These are phyloP conservation scores for Epistrophe eligans DNA, from an alignment of 2,888 invertebrate species.

Conservation along the genomic window DNA sequence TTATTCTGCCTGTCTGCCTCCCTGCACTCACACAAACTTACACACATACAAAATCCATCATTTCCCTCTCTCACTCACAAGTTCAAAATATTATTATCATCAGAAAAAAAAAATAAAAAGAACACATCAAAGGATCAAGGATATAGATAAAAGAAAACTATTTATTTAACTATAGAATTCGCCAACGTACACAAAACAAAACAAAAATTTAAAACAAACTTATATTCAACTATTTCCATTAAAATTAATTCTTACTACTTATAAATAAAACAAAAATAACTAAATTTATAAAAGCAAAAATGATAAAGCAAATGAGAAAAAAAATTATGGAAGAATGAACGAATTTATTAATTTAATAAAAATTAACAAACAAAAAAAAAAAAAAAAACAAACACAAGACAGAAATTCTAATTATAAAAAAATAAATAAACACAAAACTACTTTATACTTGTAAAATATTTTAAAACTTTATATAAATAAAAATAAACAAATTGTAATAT, in stretches of 20 bases:
- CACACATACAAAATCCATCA: constrained; percentile 7
- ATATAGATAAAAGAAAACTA: constrained; percentile 29
- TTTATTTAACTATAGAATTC: constrained; percentile 31
- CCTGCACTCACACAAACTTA: constrained; percentile 22
- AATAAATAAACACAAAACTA: constrained; percentile 42
- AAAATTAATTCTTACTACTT: constrained; percentile 63
- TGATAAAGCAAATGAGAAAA: constrained; percentile 30
- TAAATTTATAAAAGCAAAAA: constrained; percentile 57
- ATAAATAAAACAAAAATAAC: constrained; percentile 46
- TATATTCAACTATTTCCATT: constrained; percentile 75
- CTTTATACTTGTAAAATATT: constrained; percentile 73
- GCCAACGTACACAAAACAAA: constrained; percentile 66
- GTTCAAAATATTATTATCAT: constrained; percentile 5
- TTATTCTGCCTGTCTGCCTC: constrained; percentile 8
- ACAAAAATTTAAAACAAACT: constrained; percentile 31
- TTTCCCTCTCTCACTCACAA: constrained; percentile 31
- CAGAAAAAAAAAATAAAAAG: constrained; percentile 22
- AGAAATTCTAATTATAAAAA: constrained; percentile 65
- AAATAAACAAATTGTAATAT: constrained; percentile 54
- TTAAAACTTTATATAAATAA: constrained; percentile 44
- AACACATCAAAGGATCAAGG: constrained; percentile 72
- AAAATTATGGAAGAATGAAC: constrained; percentile 71
- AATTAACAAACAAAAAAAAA: constrained; percentile 48
- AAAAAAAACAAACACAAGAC: constrained; percentile 33
- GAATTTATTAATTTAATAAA: constrained; percentile 74